Conservation (phyloP, 2,888 invertebrate species). For the Campopleginae sp. region DNA sequence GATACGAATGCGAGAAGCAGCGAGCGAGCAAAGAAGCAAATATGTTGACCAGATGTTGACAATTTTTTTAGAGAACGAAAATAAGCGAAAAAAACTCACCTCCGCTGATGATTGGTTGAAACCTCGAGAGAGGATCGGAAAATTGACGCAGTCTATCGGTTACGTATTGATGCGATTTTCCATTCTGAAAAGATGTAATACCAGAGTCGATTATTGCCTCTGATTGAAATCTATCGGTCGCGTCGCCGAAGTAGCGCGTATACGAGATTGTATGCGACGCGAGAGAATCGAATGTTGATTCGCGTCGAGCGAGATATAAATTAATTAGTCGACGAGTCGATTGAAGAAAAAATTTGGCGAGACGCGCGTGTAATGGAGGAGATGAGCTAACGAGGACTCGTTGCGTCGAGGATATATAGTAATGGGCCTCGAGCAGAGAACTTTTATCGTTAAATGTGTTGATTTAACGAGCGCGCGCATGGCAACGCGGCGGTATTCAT, state of each 20-base stretch:
- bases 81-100: no score
- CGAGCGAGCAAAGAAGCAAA: no score
- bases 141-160: conserved; percentile 85
- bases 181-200: conserved; percentile 82
- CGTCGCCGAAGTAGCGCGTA: no score
- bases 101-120: conserved; percentile 85
- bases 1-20: no score
- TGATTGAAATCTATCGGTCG: no score
- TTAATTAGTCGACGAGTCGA: no score
- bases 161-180: conserved; percentile 84
- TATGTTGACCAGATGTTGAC: conserved; percentile 76
- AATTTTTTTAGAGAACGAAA: no score
- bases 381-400: no score
- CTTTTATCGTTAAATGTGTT: conserved; percentile 77
- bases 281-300: conserved; percentile 61
- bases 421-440: conserved; percentile 67
- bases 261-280: neutral
- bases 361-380: neutral
- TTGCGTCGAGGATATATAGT: no score
- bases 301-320: conserved; percentile 62
- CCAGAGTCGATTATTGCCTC: no score
- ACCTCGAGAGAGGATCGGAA: conserved; percentile 85
- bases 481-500: neutral
- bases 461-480: conserved; percentile 71
- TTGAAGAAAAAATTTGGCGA: neutral